Percentiles rank a stretch among this genome's conserved stretches.
phyloP scores from a whole-genome alignment of 2,888 invertebrate genomes.

The Lumbricus terrestris region DNA sequence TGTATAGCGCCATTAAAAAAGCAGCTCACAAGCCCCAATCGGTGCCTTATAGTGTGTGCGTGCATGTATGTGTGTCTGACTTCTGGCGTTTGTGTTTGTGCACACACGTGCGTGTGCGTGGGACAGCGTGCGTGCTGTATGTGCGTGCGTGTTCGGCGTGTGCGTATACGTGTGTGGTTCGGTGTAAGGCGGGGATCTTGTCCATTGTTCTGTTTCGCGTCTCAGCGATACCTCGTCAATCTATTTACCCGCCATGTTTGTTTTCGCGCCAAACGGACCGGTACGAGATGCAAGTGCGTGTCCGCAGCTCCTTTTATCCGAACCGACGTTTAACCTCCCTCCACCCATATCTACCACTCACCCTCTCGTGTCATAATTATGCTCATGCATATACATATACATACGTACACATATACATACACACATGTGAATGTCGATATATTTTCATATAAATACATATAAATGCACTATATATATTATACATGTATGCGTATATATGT shows the following conservation, averaged over 20 bases:
- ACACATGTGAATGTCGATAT: not conserved
- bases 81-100: not conserved
- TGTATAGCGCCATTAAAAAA: not conserved
- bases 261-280: constrained; percentile 14
- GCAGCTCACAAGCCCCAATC: not conserved
- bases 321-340: constrained; percentile 3
- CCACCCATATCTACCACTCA: not conserved
- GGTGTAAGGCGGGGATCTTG: not conserved
- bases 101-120: not conserved
- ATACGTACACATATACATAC: constrained; percentile 13
- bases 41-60: not conserved
- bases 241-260: constrained; percentile 12
- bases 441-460: not conserved
- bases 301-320: not conserved
- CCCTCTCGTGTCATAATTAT: not conserved
- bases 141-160: not conserved
- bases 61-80: not conserved
- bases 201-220: not conserved
- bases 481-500: not conserved
- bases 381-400: not conserved
- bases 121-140: not conserved
- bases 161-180: not conserved
- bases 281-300: not conserved
- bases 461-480: not conserved
- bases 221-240: not conserved